A percentile compares a stretch with the other conserved stretches of the same genome.
phyloP scores from a whole-genome alignment of 1,140 invertebrate species.

The Diachasma alloeum region DNA sequence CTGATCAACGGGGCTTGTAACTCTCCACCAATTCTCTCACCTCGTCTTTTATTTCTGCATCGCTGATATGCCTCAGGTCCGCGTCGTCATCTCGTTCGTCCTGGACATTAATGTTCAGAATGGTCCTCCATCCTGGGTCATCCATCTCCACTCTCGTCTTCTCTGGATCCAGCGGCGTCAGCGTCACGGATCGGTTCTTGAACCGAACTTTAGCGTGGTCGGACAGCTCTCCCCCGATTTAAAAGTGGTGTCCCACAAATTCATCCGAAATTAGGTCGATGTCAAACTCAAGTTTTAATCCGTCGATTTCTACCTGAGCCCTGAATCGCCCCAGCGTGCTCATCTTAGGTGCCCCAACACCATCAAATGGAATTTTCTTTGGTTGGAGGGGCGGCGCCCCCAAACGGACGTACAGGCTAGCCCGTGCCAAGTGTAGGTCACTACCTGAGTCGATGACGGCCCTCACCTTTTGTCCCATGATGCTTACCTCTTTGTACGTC shows the following conservation, averaged over 20 bases:
- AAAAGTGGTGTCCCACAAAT: neutral
- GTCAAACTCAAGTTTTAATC: neutral
- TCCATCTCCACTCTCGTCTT: too few species aligned
- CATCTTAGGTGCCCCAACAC: neutral
- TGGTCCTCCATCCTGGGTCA: too few species aligned
- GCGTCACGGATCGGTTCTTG: neutral
- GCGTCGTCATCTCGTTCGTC: neutral
- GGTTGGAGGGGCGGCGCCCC: neutral
- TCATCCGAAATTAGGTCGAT: slow-evolving; percentile 10
- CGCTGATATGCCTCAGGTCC: neutral
- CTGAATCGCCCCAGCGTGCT: neutral
- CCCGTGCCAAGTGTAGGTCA: slow-evolving; percentile 25
- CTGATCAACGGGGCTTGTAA: slow-evolving; percentile 19
- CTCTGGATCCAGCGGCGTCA: too few species aligned
- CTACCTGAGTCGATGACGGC: slow-evolving; percentile 29
- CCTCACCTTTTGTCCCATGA: slow-evolving; percentile 13
- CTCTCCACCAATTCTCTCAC: neutral
- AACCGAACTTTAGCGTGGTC: neutral
- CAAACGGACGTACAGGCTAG: neutral
- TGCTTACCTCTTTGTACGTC: slow-evolving; percentile 20
- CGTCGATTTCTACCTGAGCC: neutral
- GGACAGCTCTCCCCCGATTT: slow-evolving; percentile 2
- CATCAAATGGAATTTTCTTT: neutral
- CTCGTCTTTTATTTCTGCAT: neutral
- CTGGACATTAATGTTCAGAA: neutral